Conservation (phyloP, 2,888 invertebrate genomes). For the Drosophila anceps region DNA sequence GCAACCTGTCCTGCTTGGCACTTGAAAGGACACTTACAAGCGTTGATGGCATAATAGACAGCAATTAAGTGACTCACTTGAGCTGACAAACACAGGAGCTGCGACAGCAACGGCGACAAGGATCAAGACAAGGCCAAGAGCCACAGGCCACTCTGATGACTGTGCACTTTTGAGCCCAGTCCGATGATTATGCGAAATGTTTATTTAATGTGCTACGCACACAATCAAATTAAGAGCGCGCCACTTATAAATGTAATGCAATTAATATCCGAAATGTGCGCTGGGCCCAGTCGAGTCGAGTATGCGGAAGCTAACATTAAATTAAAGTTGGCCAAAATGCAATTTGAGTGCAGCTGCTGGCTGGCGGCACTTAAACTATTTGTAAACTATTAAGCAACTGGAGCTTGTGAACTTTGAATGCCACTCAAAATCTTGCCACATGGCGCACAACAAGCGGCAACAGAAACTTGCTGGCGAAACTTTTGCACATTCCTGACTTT, state of each 20-base stretch:
- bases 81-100: slow-evolving; percentile 66
- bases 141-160: slow-evolving; percentile 28
- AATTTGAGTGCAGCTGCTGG: slow-evolving; percentile 29
- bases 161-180: slow-evolving; percentile 52
- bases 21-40: slow-evolving; percentile 67
- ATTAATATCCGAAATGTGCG: slow-evolving; percentile 14
- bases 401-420: slow-evolving; percentile 54
- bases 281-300: slow-evolving; percentile 3
- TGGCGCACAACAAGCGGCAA: slow-evolving; percentile 29
- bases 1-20: slow-evolving; percentile 52
- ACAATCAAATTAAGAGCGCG: slow-evolving; percentile 30
- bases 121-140: slow-evolving; percentile 27
- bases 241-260: slow-evolving; percentile 20
- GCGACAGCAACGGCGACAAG: neutral
- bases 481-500: slow-evolving; percentile 61
- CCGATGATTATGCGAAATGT: slow-evolving; percentile 21
- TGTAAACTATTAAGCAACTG: slow-evolving; percentile 56
- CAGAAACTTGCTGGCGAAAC: slow-evolving; percentile 43
- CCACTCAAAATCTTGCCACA: slow-evolving; percentile 44
- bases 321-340: slow-evolving; percentile 25
- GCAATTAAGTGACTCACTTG: slow-evolving; percentile 76
- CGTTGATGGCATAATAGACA: slow-evolving; percentile 80
- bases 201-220: slow-evolving; percentile 45
- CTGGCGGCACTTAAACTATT: slow-evolving; percentile 45
- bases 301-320: slow-evolving; percentile 11